Conservation (phyloP, 2,113 vertebrate species). For the Urocitellus parryii region DNA sequence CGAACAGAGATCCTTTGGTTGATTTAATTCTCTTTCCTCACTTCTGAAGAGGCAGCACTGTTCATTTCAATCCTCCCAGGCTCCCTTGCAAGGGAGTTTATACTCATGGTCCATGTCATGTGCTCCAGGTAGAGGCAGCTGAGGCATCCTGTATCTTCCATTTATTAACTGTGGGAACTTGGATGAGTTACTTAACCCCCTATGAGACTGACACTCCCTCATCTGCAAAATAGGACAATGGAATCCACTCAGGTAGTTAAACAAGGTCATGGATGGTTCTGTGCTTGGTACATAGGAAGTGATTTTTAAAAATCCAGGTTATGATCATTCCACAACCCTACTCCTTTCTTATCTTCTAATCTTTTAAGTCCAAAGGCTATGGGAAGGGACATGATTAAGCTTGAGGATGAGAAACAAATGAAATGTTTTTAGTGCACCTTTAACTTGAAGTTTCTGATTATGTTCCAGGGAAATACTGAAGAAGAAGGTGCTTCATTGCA, state of each 20-base stretch:
- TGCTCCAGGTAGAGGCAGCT: not conserved
- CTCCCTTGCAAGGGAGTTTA: not conserved
- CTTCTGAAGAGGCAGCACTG: not conserved
- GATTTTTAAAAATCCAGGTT: not conserved
- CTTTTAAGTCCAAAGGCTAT: not conserved
- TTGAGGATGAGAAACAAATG: not conserved
- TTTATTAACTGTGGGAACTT: not conserved
- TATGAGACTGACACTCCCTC: not conserved
- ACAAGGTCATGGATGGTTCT: not conserved
- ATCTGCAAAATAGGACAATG: not conserved
- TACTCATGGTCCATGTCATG: not conserved
- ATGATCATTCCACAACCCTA: not conserved
- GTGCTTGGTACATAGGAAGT: not conserved
- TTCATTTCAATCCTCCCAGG: fast-evolving
- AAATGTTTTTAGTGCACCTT: slow-evolving; percentile 30
- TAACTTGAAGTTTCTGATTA: slow-evolving; percentile 39
- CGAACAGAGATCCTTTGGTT: not conserved
- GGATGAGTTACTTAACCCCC: not conserved
- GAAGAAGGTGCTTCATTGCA: not conserved
- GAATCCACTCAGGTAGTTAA: not conserved
- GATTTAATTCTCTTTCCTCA: not conserved
- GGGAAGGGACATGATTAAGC: not conserved
- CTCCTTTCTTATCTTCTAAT: not conserved
- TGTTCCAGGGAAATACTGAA: not conserved
- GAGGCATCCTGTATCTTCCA: not conserved